Conservation (phyloP, 2,797 vertebrate genomes). For the Valencia hispanica region DNA sequence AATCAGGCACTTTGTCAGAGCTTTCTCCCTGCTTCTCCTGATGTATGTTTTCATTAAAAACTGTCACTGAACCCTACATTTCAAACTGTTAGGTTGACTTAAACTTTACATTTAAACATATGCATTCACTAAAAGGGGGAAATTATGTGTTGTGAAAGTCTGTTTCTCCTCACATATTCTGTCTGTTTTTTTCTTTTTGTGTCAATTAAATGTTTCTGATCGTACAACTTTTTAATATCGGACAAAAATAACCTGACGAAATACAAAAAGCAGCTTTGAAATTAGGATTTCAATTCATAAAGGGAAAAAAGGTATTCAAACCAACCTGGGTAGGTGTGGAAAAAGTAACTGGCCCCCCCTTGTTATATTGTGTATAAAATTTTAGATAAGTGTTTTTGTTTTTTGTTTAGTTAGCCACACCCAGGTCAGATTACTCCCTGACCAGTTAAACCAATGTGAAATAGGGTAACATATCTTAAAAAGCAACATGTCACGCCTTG, state of each 20-base stretch:
- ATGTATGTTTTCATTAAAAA: conserved; percentile 3
- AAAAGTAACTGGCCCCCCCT: neutral
- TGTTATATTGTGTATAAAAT: neutral
- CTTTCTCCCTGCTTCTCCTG: neutral
- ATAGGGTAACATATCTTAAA: too few species aligned
- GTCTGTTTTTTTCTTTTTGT: neutral
- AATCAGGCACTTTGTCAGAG: neutral
- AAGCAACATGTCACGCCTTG: too few species aligned
- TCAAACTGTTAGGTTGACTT: neutral
- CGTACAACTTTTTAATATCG: neutral
- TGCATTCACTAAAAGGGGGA: neutral
- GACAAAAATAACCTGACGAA: too few species aligned
- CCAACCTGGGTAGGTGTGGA: neutral
- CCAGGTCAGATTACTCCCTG: too few species aligned
- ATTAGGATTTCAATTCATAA: neutral
- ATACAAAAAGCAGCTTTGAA: too few species aligned
- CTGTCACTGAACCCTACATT: neutral
- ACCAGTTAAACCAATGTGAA: too few species aligned
- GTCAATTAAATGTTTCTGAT: neutral
- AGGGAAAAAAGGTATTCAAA: neutral
- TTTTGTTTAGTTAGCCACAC: neutral
- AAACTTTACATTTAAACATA: neutral
- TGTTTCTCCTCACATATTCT: neutral
- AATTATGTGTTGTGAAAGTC: neutral
- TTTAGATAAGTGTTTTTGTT: neutral